Evolutionary conservation across 1,140 invertebrate species (phyloP), one percentile per base, ranked within the genome.

Genomic region (Ceratina calcarata): DNA sequence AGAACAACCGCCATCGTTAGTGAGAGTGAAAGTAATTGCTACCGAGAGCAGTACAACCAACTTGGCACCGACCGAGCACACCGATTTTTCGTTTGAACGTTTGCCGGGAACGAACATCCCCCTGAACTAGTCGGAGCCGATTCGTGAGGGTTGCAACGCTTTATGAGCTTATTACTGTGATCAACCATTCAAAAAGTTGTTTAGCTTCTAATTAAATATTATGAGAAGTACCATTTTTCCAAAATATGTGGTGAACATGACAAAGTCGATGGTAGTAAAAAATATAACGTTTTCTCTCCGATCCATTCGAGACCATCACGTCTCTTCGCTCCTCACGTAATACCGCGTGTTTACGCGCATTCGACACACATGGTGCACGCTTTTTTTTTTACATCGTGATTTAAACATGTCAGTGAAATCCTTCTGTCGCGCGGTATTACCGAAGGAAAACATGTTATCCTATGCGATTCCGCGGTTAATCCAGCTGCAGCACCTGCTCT

Each of bases 391-490:
- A 4, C n/a, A 16, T n/a, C 53, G 62, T 74, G 62, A 32, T 74
- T 73, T 79, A 79, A 79, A 74, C 62, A 67, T 60, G 78, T 66
- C 78, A 74, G 70, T 24, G 60, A 79, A 79, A 79, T 79, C 77
- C 70, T 61, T 73, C 73, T 73, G 69, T 66, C 77, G 60, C 27
- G 49, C 51, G 61, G 77, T n/a, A 79, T 78, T 78, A 79, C 60
- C 69, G 68, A 79, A 79, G 70, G 53, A 73, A 79, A 73, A 55
- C 77, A 37, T 24, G 77, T 79, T 79, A 79, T 79, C 69, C 70
- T 6, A 58, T 22, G 53, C 75, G 81, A 79, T 84, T 84, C 66
- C 60, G 27, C 69, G 65, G 80, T 64, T 82, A 84, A 84, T 84
- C 80, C 80, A 66, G 49, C 32, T 32, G 13, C 55, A 53, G 64